Evolutionary conservation across 2,888 invertebrate genomes (phyloP).

Genomic region (Lysandra coridon): DNA sequence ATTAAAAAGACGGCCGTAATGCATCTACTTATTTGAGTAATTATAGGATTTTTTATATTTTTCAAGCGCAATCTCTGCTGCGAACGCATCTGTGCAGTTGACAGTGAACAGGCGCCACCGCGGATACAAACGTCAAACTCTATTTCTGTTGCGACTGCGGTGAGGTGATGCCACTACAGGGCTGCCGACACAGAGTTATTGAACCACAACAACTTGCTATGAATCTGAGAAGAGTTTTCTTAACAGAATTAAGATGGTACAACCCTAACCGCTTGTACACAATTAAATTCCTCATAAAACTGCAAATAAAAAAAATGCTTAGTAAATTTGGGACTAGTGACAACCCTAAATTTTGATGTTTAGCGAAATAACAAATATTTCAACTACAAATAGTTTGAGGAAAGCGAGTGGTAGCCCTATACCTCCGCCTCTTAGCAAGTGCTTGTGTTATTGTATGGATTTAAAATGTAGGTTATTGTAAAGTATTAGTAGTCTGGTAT

Average conservation of each 20-base stretch:
- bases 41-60: neutral
- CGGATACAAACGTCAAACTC: slow-evolving; percentile 77
- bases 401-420: neutral
- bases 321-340: neutral
- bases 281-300: neutral
- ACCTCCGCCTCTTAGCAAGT: slow-evolving; percentile 60
- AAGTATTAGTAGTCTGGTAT: slow-evolving; percentile 36
- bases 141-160: slow-evolving; percentile 76
- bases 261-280: neutral
- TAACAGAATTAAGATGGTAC: neutral
- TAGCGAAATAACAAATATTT: neutral
- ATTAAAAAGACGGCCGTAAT: no score
- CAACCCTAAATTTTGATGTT: neutral
- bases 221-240: neutral
- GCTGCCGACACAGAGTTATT: neutral
- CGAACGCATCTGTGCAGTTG: slow-evolving; percentile 64
- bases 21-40: neutral
- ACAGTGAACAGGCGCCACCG: slow-evolving; percentile 80
- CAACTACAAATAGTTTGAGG: neutral
- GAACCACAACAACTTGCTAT: neutral
- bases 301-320: neutral
- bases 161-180: slow-evolving; percentile 47
- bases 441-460: slow-evolving; percentile 57
- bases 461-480: slow-evolving; percentile 58
- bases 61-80: slow-evolving; percentile 44